Percentiles rank a stretch among this genome's conserved stretches.
Conservation (phyloP, 2,888 invertebrate species). For the Neoitamus cyanurus region DNA sequence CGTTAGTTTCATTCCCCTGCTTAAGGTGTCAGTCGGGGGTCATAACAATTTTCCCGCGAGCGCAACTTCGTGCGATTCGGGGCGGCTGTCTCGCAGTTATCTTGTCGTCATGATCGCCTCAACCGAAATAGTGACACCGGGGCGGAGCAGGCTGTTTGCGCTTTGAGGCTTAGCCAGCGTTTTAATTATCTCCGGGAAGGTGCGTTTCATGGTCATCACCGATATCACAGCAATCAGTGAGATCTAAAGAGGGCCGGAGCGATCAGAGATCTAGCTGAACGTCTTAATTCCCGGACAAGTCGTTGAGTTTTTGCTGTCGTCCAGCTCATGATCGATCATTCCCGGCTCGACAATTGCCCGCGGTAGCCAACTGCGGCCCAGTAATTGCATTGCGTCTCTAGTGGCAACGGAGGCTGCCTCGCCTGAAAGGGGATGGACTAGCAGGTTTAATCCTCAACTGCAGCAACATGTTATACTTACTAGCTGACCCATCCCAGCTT, state of each 20-base stretch:
- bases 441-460: too few species aligned
- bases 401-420: neutral
- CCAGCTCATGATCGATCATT: slow-evolving; percentile 1
- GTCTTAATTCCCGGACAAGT: slow-evolving; percentile 43
- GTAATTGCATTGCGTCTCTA: neutral
- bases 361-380: neutral
- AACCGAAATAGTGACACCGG: slow-evolving; percentile 8
- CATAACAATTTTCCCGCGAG: slow-evolving; percentile 42
- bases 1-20: slow-evolving; percentile 29
- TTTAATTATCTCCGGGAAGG: slow-evolving; percentile 37
- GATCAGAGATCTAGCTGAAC: neutral
- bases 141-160: neutral
- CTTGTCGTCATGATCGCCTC: slow-evolving; percentile 23
- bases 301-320: neutral
- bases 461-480: too few species aligned
- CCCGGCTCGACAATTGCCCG: neutral
- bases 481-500: too few species aligned
- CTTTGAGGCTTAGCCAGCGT: neutral
- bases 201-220: slow-evolving; percentile 23
- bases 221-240: neutral
- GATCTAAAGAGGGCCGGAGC: neutral
- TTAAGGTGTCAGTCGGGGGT: slow-evolving; percentile 47
- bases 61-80: neutral
- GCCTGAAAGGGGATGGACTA: neutral
- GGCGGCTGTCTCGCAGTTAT: neutral